A percentile compares a stretch with the other conserved stretches of the same genome.
These are phyloP conservation scores for Cerastis rubricosa DNA, from an alignment of 2,888 invertebrate species.

Conservation along the genomic window DNA sequence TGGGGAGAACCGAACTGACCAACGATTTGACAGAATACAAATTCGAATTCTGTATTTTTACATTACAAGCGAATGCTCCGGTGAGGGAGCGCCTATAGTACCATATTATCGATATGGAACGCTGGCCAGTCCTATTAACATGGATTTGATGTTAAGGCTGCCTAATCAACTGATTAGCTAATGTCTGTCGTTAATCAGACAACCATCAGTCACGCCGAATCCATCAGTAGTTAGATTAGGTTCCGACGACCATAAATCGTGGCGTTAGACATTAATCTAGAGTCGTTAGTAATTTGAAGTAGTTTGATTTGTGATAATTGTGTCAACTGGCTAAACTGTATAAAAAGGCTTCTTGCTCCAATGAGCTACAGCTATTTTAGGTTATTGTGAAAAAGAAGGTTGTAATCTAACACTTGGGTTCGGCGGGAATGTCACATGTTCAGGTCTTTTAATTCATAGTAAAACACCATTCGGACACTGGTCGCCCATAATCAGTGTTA, in stretches of 20 bases:
- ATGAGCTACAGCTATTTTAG: background rate
- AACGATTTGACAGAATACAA: too few relatives aligned
- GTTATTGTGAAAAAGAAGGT: background rate
- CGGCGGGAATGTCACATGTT: background rate
- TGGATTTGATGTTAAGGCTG: conserved; percentile 7
- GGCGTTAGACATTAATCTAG: conserved; percentile 4
- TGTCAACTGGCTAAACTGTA: background rate
- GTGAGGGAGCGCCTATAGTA: too few relatives aligned
- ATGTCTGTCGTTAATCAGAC: conserved; percentile 32
- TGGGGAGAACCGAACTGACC: background rate
- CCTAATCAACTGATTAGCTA: conserved; percentile 32
- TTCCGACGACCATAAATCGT: conserved; percentile 33
- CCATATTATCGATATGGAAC: background rate
- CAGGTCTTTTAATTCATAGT: background rate
- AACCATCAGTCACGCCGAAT: conserved; percentile 1
- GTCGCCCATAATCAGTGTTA: background rate
- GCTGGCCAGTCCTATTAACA: background rate
- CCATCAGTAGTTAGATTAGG: conserved; percentile 26
- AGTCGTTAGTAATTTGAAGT: background rate
- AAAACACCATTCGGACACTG: background rate
- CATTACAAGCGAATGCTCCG: too few relatives aligned
- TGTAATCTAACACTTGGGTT: background rate
- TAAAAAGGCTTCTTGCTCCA: background rate
- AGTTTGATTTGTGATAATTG: conserved; percentile 26
- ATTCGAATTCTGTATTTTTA: too few relatives aligned